Evolutionary conservation across 2,888 invertebrate genomes (phyloP).

Genomic region (Nyleta sp.): DNA sequence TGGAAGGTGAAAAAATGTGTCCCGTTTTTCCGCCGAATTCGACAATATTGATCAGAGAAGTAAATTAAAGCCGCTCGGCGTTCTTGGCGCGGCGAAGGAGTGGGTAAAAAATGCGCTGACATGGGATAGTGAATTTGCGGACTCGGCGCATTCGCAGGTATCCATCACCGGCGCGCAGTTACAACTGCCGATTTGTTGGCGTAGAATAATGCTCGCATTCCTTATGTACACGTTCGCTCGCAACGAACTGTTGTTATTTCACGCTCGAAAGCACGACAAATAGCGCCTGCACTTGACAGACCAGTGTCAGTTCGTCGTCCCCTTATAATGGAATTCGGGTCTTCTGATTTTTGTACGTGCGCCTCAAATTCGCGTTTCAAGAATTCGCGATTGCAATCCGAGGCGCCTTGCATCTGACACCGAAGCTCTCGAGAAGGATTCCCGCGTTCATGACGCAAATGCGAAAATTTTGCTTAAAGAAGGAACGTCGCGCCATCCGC

Average conservation of each 20-base stretch:
- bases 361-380: conserved; percentile 27
- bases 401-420: no score
- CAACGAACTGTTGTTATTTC: conserved; percentile 52
- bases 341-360: conserved; percentile 49
- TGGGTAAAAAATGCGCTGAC: conserved; percentile 46
- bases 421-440: no score
- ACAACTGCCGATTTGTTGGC: conserved; percentile 47
- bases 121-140: conserved; percentile 18
- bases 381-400: conserved; percentile 27
- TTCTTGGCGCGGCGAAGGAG: conserved; percentile 26
- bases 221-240: conserved; percentile 31
- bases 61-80: conserved; percentile 17
- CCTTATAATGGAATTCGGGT: conserved; percentile 60
- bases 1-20: no score
- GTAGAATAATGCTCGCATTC: conserved; percentile 50
- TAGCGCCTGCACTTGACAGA: conserved; percentile 54
- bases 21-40: no score
- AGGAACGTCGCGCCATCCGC: no score
- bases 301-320: conserved; percentile 43
- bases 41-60: conserved; percentile 29
- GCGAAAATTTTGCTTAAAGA: no score
- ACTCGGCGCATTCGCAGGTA: conserved; percentile 11
- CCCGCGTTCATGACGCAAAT: no score
- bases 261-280: conserved; percentile 48
- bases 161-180: conserved; percentile 38